These are phyloP conservation scores for Holotrichia oblita DNA, from an alignment of 1,140 invertebrate genomes.

Conservation along the genomic window DNA sequence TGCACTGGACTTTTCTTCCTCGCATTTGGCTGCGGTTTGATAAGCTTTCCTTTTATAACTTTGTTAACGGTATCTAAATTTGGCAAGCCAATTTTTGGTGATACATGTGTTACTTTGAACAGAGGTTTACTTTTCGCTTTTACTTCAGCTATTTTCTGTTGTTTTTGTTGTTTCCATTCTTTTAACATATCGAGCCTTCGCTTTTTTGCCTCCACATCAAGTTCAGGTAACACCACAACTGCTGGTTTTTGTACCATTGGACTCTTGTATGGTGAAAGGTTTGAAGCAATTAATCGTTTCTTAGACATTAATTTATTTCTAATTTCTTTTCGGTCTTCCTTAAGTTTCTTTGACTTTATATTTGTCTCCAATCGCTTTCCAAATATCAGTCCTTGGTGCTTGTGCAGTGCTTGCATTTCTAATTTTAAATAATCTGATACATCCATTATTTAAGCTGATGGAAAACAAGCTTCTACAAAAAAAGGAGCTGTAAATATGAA, in stretches of 20 bases:
- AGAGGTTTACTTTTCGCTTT: slow-evolving; percentile 47
- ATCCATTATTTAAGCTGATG: slow-evolving; percentile 41
- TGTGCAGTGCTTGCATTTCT: slow-evolving; percentile 39
- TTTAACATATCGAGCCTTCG: slow-evolving; percentile 47
- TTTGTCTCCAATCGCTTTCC: slow-evolving; percentile 38
- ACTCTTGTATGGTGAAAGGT: slow-evolving; percentile 35
- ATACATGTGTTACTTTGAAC: slow-evolving; percentile 50
- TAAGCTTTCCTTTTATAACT: slow-evolving; percentile 48
- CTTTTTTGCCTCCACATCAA: slow-evolving; percentile 39
- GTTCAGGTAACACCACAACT: slow-evolving; percentile 13
- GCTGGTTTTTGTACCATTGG: slow-evolving; percentile 36
- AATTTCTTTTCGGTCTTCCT: slow-evolving; percentile 42
- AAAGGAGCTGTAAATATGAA: not conserved
- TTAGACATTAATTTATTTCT: slow-evolving; percentile 43
- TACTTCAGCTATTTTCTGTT: slow-evolving; percentile 42
- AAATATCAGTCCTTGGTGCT: not conserved
- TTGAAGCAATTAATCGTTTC: slow-evolving; percentile 42
- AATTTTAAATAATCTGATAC: slow-evolving; percentile 44
- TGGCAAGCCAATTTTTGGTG: slow-evolving; percentile 31
- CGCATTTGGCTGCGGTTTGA: not conserved
- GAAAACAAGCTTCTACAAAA: not conserved
- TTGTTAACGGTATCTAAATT: slow-evolving; percentile 47
- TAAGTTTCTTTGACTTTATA: slow-evolving; percentile 38
- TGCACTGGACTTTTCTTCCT: slow-evolving; percentile 10
- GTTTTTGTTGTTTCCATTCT: slow-evolving; percentile 51